Percentiles rank a stretch among this genome's conserved stretches.
Evolutionary conservation across 1,140 invertebrate genomes (phyloP).

Genomic region (Hestina assimilis): DNA sequence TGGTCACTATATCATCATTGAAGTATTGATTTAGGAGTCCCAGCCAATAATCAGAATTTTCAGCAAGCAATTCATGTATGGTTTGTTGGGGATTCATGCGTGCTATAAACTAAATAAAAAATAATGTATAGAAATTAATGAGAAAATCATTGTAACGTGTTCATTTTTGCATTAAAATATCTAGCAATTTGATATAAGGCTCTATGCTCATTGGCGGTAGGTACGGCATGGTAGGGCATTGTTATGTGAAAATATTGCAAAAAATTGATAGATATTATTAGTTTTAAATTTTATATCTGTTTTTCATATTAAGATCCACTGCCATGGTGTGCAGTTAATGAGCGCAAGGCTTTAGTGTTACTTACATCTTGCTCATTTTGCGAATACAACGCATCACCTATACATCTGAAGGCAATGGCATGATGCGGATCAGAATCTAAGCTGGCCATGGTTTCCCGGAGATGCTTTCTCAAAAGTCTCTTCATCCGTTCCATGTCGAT

Average conservation of each 20-base stretch:
- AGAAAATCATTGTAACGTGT: too few relatives aligned
- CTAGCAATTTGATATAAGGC: too few relatives aligned
- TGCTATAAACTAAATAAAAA: slow-evolving; percentile 82
- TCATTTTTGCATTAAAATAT: too few relatives aligned
- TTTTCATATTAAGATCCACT: too few relatives aligned
- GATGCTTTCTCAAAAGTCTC: slow-evolving; percentile 85
- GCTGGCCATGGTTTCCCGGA: slow-evolving; percentile 84
- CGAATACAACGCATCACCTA: slow-evolving; percentile 91
- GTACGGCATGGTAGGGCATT: too few relatives aligned
- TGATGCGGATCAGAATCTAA: slow-evolving; percentile 89
- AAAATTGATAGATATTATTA: too few relatives aligned
- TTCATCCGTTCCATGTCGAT: slow-evolving; percentile 88
- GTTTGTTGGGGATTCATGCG: slow-evolving; percentile 85
- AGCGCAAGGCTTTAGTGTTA: too few relatives aligned
- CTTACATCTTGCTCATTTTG: slow-evolving; percentile 86
- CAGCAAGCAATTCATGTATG: slow-evolving; percentile 81
- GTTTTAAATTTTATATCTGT: too few relatives aligned
- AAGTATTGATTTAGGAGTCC: slow-evolving; percentile 86
- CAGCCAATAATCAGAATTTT: slow-evolving; percentile 85
- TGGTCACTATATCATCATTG: slow-evolving; percentile 76
- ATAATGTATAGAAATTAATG: not conserved
- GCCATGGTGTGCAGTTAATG: too few relatives aligned
- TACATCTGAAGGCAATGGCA: slow-evolving; percentile 85
- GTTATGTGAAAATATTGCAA: too few relatives aligned
- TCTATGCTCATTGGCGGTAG: too few relatives aligned